Evolutionary conservation across 2,797 vertebrate species (phyloP), one percentile per base, ranked within the genome.

Genomic region (Myotis findleyi): DNA sequence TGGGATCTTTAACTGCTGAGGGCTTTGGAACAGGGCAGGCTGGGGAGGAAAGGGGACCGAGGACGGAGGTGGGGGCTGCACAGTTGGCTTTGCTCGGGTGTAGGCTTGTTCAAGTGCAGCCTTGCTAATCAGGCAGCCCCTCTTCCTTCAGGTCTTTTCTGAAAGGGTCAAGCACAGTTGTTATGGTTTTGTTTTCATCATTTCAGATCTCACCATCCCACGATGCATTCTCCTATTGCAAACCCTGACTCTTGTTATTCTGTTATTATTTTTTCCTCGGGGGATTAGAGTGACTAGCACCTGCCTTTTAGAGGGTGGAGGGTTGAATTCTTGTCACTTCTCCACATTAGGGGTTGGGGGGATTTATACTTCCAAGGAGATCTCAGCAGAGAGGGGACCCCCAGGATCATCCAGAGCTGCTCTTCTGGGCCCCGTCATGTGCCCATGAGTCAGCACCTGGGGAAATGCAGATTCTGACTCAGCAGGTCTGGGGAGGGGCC

Each of bases 101-200:
- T 33, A 44, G 25, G 33, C 53, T 77, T 17, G 33, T 33, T 53
- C 36, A 2, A 0, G 11, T 13, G 82, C 30, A 25, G n/a, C 25
- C 7, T 6, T 5, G 6, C 5, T 2, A 0, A 44, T 64, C 8
- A 20, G 36, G 7, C 14, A 7, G 49, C 47, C 6, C 27, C 1
- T 41, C 62, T 73, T 44, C 66, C 71, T 51, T 75, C 36, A 25
- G 0, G 38, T 44, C 77, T 82, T 79, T 62, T 36, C 11, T 51
- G 0, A 4, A 14, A 77, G 14, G 73, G 27, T 12, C 72, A 11
- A 13, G 18, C 38, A 21, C 4, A 7, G 30, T 82, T 23, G 6
- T 25, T 55, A 0, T 5, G n/a, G 16, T 27, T 41, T 21, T 53
- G 59, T 59, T 81, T 62, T 21, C 55, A 13, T 21, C 38, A 33